phyloP scores from a whole-genome alignment of 2,888 invertebrate genomes.

The Caenorhabditis japonica region DNA sequence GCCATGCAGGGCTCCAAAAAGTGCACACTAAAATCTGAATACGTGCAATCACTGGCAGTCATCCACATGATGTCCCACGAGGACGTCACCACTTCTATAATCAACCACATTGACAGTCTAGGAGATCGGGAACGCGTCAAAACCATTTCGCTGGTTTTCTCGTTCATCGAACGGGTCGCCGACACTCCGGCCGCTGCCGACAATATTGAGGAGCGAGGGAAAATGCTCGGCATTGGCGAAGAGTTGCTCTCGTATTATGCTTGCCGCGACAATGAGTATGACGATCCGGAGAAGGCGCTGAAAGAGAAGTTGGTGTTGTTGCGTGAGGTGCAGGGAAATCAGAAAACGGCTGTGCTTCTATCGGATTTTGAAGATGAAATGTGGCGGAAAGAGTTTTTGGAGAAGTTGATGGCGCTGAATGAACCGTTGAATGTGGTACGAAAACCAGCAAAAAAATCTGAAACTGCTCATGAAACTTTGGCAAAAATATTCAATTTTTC shows the following conservation, averaged over 20 bases:
- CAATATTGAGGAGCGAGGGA: slow-evolving; percentile 10
- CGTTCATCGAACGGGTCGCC: slow-evolving; percentile 39
- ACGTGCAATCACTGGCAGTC: slow-evolving; percentile 25
- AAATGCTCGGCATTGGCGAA: slow-evolving; percentile 35
- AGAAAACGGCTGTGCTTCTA: slow-evolving; percentile 13
- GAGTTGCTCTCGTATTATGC: slow-evolving; percentile 36
- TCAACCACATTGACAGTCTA: slow-evolving; percentile 42
- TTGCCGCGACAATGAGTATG: slow-evolving; percentile 26
- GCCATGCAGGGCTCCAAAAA: slow-evolving; percentile 12
- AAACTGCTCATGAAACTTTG: too few relatives aligned
- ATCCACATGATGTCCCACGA: slow-evolving; percentile 46
- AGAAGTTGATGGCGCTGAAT: slow-evolving; percentile 11
- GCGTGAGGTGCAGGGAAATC: slow-evolving; percentile 28
- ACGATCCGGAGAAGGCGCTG: slow-evolving; percentile 18
- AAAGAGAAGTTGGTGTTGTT: slow-evolving; percentile 27
- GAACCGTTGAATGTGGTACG: slow-evolving; percentile 15
- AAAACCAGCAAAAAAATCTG: too few relatives aligned
- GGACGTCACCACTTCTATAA: slow-evolving; percentile 31
- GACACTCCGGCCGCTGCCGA: slow-evolving; percentile 27
- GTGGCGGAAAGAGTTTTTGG: slow-evolving; percentile 21
- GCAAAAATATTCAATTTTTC: neutral
- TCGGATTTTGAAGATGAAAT: slow-evolving; percentile 31
- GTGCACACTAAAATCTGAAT: slow-evolving; percentile 18
- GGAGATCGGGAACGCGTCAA: slow-evolving; percentile 26
- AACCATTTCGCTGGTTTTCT: slow-evolving; percentile 27